Conservation (phyloP, 2,113 vertebrate genomes). For the Argyrosomus japonicus region DNA sequence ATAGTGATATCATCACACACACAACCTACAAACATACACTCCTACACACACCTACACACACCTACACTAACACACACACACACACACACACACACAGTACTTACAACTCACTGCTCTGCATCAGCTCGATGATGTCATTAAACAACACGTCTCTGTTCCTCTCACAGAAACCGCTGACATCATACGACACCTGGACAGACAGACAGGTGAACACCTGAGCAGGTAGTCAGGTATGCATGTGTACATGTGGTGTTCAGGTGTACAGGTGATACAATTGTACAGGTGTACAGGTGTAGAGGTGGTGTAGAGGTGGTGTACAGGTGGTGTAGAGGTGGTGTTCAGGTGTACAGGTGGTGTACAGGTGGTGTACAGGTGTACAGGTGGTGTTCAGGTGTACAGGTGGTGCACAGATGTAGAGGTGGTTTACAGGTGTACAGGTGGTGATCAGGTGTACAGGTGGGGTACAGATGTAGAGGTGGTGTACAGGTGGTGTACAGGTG, state of each 20-base stretch:
- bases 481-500: not conserved
- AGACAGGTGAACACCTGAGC: not conserved
- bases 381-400: not conserved
- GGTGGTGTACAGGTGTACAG: not conserved
- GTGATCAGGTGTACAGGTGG: not conserved
- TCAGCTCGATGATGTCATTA: constrained; percentile 88
- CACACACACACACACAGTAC: constrained; percentile 43
- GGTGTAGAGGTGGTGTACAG: not conserved
- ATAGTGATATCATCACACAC: not conserved
- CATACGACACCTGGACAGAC: constrained; percentile 85
- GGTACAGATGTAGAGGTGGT: not conserved
- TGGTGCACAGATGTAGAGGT: not conserved
- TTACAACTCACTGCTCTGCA: constrained; percentile 91
- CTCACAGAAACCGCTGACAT: constrained; percentile 87
- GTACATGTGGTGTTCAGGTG: too few relatives aligned
- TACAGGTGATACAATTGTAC: not conserved
- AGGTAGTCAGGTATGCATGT: not conserved
- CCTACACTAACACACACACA: not conserved
- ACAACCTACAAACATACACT: not conserved
- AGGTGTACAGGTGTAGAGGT: constrained; percentile 55
- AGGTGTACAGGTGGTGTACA: constrained; percentile 54
- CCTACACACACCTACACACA: not conserved
- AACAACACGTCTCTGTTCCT: constrained; percentile 89
- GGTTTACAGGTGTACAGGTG: constrained; percentile 59
- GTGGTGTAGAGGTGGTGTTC: not conserved